Base-by-base conservation (phyloP, 2,797 vertebrate species). In the Gymnothorax reevesii region DNA sequence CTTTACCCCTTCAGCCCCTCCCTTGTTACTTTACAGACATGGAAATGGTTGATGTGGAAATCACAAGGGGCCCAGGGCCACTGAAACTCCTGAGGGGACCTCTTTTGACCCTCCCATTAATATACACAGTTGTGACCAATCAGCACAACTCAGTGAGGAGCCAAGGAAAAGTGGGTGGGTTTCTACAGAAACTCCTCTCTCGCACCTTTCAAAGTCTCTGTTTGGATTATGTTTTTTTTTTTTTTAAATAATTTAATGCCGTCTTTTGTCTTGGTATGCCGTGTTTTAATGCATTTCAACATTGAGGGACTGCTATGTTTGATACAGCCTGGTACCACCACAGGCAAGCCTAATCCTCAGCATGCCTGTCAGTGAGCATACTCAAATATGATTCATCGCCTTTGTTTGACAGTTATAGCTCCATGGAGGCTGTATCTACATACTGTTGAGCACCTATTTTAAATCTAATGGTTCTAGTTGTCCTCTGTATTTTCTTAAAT, bases 231-330 rank as follows among this genome's bases (percentile, higher is more conserved):
- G 83, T 87, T 83, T 54, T 85, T 85, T 64, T 27, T 82, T 82
- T 86, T 52, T 66, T 54, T 64, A 62, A 62, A 1, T 0, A 62
- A 15, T 69, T 13, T 42, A 42, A 42, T 42, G 33, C 33, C 2
- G 33, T 42, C 1, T 69, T 66, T 66, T 25, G n/a, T 33, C 77
- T 27, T 64, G 71, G 59, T 20, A 42, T 42, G 13, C 4, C 6
- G 12, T 71, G 27, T 86, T 86, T 86, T 71, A 83, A 69, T 86
- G 59, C 86, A 83, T 83, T 59, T 86, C 79, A 59, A 7, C 64
- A 71, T 62, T 62, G 55, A 60, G 62, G 62, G 55, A 33, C 62
- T 69, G 20, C 27, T 15, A 77, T 77, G 73, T 15, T 15, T 69
- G 25, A 69, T 69, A 77, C 6, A 33, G 42, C 52, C 15, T 49